Base-by-base conservation (phyloP, 2,888 invertebrate species). In the Petrolisthes cinctipes region DNA sequence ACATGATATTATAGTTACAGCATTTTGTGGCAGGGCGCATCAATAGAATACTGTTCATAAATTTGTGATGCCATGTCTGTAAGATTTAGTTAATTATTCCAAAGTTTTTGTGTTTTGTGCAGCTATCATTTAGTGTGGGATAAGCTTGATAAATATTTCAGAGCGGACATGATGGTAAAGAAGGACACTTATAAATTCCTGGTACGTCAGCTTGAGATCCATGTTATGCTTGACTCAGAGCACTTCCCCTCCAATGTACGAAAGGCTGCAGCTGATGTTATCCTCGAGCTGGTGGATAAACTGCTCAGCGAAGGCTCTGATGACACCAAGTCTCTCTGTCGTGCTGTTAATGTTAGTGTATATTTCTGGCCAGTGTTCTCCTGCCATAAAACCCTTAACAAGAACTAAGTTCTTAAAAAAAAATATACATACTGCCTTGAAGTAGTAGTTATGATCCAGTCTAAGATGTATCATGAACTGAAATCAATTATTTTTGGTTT, bases 241-340 rank as follows among this genome's bases (percentile, higher is more conserved):
- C 57, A 57, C 9, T 82, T 89, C 73, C 80, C 87, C 7, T 56
- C 88, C 82, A 90, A 89, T 82, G 90, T 90, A 0, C 85, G 90
- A 23, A 85, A 88, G 71, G 90, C 90, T 56, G 83, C 79, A 11
- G 89, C 89, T 51, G 93, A 94, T 53, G 93, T 95, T 1, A 93
- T 97, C 92, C 93, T 94, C 79, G 93, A 94, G 4, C 93, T 96
- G 11, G 95, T 96, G 92, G 94, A 93, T 83, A 94, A 95, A 91
- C 94, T 97, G 93, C 93, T 96, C 85, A 92, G 93, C 7, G 94
- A 94, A 84, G 94, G 95, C 90, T 96, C 96, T 91, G 97, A 97
- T 92, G 97, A 97, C 92, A 97, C 96, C 0, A 95, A 96, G 91
- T 95, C 96, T 90, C 94, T 97, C 17, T 88, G 83, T 56, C 83